phyloP scores from a whole-genome alignment of 1,140 invertebrate species.

The Acromyrmex heyeri region DNA sequence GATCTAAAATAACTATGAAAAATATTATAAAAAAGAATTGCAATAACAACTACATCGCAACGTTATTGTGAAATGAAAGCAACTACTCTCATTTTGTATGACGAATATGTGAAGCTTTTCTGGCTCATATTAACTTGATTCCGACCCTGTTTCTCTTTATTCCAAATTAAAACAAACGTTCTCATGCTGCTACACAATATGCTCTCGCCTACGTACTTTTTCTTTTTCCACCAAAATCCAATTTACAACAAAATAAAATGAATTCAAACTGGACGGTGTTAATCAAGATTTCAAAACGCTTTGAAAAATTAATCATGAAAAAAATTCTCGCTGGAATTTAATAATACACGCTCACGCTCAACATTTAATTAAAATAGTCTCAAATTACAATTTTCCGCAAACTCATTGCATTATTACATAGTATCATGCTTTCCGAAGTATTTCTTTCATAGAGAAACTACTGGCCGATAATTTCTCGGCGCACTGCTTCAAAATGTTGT shows the following conservation, averaged over 20 bases:
- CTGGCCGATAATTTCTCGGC: slow-evolving; percentile 28
- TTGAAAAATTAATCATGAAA: slow-evolving; percentile 34
- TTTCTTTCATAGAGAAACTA: not conserved
- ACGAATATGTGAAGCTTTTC: not conserved
- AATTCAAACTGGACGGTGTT: slow-evolving; percentile 25
- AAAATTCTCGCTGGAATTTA: not conserved
- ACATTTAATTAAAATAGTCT: slow-evolving; percentile 39
- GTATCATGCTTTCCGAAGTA: not conserved
- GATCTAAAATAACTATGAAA: not conserved
- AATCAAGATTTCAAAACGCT: slow-evolving; percentile 38
- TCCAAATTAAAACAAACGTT: slow-evolving; percentile 21
- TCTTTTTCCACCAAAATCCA: slow-evolving; percentile 13
- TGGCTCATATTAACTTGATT: slow-evolving; percentile 32
- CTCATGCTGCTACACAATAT: not conserved
- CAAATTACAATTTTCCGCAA: slow-evolving; percentile 1
- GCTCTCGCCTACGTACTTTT: not conserved
- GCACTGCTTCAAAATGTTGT: slow-evolving; percentile 5
- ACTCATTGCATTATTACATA: not conserved
- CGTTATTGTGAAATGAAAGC: not conserved
- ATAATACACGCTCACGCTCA: not conserved
- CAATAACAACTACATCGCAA: not conserved
- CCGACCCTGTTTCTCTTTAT: not conserved
- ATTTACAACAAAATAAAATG: slow-evolving; percentile 36
- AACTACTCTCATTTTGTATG: not conserved
- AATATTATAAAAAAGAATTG: not conserved